Conservation (phyloP, 2,888 invertebrate species). For the Lysandra coridon region DNA sequence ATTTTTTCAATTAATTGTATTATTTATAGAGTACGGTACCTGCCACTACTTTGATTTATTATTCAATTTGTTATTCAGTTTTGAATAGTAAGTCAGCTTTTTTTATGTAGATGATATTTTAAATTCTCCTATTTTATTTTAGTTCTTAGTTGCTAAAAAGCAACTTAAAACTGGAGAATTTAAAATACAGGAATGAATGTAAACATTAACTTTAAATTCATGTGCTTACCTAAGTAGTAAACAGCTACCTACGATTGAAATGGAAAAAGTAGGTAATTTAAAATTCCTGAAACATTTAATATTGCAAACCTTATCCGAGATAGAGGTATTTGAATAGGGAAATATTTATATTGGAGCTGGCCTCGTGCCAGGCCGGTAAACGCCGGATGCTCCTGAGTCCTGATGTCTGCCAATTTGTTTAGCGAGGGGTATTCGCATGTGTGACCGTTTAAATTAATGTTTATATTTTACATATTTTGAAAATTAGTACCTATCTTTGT, state of each 20-base stretch:
- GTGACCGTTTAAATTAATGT: not conserved
- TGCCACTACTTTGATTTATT: not conserved
- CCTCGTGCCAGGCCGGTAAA: slow-evolving; percentile 32
- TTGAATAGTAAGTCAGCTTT: not conserved
- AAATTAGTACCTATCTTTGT: not conserved
- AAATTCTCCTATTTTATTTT: not conserved
- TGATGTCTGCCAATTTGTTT: slow-evolving; percentile 35
- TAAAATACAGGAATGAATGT: not conserved
- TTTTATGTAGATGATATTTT: too few relatives aligned
- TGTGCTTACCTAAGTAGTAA: not conserved
- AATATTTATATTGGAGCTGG: slow-evolving; percentile 32
- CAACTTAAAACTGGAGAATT: not conserved
- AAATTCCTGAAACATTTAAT: slow-evolving; percentile 13
- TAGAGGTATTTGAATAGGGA: slow-evolving; percentile 22
- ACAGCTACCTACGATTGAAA: not conserved
- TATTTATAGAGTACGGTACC: not conserved
- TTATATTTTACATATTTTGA: not conserved
- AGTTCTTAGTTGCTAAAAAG: not conserved
- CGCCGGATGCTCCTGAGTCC: slow-evolving; percentile 33
- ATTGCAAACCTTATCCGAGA: slow-evolving; percentile 4
- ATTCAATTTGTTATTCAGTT: not conserved
- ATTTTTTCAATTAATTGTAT: not conserved
- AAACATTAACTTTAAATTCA: not conserved
- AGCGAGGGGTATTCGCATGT: slow-evolving; percentile 26
- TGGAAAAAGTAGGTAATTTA: not conserved